These are phyloP conservation scores for Meloidogyne exigua DNA, from an alignment of 1,140 invertebrate species.

Conservation along the genomic window DNA sequence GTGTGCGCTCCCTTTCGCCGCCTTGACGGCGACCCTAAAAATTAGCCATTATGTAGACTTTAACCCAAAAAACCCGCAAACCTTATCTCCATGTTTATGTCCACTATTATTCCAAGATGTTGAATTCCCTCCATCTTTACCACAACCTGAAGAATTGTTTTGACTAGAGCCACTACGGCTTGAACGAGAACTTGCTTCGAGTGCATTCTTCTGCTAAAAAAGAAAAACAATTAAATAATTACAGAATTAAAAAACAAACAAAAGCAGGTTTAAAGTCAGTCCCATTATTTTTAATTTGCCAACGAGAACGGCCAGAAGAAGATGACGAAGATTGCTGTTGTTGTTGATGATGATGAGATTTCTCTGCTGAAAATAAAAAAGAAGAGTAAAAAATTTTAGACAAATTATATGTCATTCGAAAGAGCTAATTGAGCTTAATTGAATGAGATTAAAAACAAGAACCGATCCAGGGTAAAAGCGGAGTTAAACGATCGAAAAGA, in stretches of 20 bases:
- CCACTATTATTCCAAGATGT: slow-evolving; percentile 11
- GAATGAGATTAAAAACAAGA: too few relatives aligned
- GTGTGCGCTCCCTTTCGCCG: slow-evolving; percentile 6
- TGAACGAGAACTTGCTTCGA: slow-evolving; percentile 19
- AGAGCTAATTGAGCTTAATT: too few relatives aligned
- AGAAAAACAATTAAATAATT: background rate
- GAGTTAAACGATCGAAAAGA: too few relatives aligned
- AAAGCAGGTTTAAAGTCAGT: slow-evolving; percentile 27
- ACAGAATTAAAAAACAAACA: background rate
- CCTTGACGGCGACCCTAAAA: slow-evolving; percentile 8
- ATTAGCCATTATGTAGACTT: background rate
- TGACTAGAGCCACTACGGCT: slow-evolving; percentile 4
- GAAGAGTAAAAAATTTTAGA: background rate
- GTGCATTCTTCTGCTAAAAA: slow-evolving; percentile 21
- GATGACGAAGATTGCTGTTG: slow-evolving; percentile 6
- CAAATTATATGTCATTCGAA: too few relatives aligned
- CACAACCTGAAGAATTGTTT: background rate
- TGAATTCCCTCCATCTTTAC: background rate
- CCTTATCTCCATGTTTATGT: slow-evolving; percentile 6
- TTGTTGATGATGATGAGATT: slow-evolving; percentile 2
- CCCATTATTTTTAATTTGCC: slow-evolving; percentile 16
- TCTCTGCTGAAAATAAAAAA: slow-evolving; percentile 18
- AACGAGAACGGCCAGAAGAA: slow-evolving; percentile 1
- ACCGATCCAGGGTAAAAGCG: too few relatives aligned
- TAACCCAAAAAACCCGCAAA: background rate